Base-by-base conservation (phyloP, 2,797 vertebrate species). In the Sebastes iracundus region DNA sequence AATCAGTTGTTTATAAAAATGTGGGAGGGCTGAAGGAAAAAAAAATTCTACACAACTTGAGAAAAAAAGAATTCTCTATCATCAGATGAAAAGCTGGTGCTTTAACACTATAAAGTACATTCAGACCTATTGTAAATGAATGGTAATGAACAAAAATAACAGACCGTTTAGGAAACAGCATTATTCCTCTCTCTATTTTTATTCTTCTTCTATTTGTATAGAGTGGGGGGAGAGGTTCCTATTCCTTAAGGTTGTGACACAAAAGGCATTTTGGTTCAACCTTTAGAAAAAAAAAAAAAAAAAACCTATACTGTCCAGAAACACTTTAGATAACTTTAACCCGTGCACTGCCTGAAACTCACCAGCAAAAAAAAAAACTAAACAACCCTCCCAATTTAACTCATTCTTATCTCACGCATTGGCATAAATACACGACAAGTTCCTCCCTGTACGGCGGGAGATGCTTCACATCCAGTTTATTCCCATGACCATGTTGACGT, bases 1-100 rank as follows among this genome's bases (percentile, higher is more conserved):
- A 95, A 95, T 95, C 92, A 93, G 95, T 96, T 94, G 95, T 96
- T 97, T 96, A 95, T 96, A 93, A 95, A 94, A 94, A 90, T 94
- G 93, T 94, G 96, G 96, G 95, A 96, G 96, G 96, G 96, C 95
- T 96, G 95, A 97, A 97, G 96, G 95, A 97, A 96, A 94, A 92
- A 68, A 95, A 93, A 91, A 94, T 82, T 95, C 92, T 94, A 94
- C 92, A 94, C 94, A 94, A 94, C 90, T 92, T 94, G 42, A 93
- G 91, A 92, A 94, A 88, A 68, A 90, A 88, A 16, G 1, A 91
- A 88, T 85, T 90, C 86, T 93, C 87, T 94, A 92, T 90, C 83
- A 91, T 90, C 87, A 93, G 93, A 94, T 93, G 83, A 92, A 95
- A 96, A 96, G 93, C 95, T 94, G 96, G 96, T 97, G 96, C 97